These are phyloP conservation scores for Venustaconcha ellipsiformis DNA, from an alignment of 1,140 invertebrate species.

Conservation along the genomic window DNA sequence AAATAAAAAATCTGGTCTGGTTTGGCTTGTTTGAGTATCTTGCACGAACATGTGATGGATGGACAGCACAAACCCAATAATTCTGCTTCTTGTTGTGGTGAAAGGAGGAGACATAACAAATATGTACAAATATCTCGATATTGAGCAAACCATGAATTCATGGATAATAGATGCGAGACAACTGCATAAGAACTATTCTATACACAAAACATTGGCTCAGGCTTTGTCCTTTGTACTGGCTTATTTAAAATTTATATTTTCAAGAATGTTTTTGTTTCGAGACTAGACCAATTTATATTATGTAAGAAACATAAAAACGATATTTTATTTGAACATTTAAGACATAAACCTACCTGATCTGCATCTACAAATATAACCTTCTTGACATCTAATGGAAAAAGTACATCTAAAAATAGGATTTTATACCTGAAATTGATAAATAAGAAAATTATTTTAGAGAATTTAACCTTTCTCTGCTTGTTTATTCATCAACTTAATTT, in stretches of 20 bases:
- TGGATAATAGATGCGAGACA: too few species aligned
- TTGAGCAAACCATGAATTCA: too few species aligned
- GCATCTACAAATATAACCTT: slow-evolving; percentile 99
- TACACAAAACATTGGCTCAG: background rate
- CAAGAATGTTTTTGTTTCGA: background rate
- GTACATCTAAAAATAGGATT: slow-evolving; percentile 98
- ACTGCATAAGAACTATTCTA: background rate
- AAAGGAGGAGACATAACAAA: too few species aligned
- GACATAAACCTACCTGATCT: slow-evolving; percentile 82
- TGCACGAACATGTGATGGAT: too few species aligned
- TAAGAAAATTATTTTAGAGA: too few species aligned
- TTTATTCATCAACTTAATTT: background rate
- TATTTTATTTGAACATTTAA: background rate
- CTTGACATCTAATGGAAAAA: slow-evolving; percentile 97
- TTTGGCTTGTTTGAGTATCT: too few species aligned
- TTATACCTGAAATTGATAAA: slow-evolving; percentile 79
- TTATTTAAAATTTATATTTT: background rate
- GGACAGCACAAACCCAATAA: too few species aligned
- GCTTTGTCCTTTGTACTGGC: background rate
- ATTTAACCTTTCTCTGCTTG: too few species aligned
- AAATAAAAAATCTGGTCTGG: too few species aligned
- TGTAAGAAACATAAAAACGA: background rate
- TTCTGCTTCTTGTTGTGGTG: too few species aligned
- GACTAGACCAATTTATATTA: background rate
- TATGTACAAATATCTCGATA: too few species aligned